Evolutionary conservation across 2,888 invertebrate genomes (phyloP), one percentile per base, ranked within the genome.

Genomic region (Scelioninae gen. 2): DNA sequence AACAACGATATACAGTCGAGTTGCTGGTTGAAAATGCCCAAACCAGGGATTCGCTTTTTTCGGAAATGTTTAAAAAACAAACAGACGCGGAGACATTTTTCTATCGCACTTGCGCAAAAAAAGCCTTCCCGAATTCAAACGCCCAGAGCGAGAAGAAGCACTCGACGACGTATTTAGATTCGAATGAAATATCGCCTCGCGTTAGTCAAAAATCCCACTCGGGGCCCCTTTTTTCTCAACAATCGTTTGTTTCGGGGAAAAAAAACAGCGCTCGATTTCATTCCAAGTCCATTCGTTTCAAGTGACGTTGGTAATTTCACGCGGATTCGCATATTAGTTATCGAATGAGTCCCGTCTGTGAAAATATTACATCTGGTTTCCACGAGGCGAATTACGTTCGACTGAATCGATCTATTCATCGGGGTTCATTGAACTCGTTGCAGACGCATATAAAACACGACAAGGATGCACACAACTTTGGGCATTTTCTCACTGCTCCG

Each of bases 351-450:
- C 37, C 43, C 60, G 68, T 4, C 50, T 64, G 46, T 64, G 73
- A 73, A 73, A 70, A 74, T 74, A 74, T 68, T 68, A 70, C 74
- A 74, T 74, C 74, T 74, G 74, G 67, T 74, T 74, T 71, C 52
- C 68, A 63, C 58, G 74, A 50, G 63, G 68, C 74, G 48, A 74
- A 74, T 74, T 67, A 67, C 58, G 57, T 61, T 45, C 63, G 58
- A 67, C 67, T 74, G 65, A 74, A 74, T 74, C 74, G 74, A 74
- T 74, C 74, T 74, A 74, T 74, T 74, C 74, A 74, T 74, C 45
- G 70, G 69, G 63, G 74, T 74, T 74, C 74, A 74, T 70, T 74
- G 74, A 70, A 74, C 74, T 70, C 74, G 61, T 52, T 60, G n/a
- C 70, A 70, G 67, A 74, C 74, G 69, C 67, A 61, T 70, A 67